Base-by-base conservation (phyloP, 2,888 invertebrate genomes). In the Erebia palarica region DNA sequence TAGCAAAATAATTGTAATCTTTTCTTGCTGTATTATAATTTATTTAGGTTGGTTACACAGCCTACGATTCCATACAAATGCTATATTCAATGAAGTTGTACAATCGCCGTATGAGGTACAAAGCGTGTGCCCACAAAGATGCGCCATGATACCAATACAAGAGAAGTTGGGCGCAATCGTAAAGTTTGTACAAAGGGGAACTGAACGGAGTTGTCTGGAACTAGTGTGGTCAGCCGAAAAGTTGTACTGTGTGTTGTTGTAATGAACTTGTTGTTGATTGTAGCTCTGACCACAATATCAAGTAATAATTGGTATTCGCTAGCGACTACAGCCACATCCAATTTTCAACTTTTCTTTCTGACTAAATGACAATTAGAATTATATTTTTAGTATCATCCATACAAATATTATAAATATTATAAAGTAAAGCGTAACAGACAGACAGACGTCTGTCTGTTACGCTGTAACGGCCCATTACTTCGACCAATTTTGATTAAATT, bases 51-150 rank as follows among this genome's bases (percentile, higher is more conserved):
- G 27, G 21, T 16, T 7, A 21, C 59, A 9, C 59, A 11, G 36
- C 11, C 60, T 4, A 60, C 42, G 49, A 60, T 36, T 51, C 59
- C 51, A 18, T 58, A 49, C 65, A 36, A 59, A 27, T 44, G 63
- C 10, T 63, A 69, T 51, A 72, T 69, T 72, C 66, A 69, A 64
- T 66, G 66, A 72, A 72, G 69, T 68, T 60, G 18, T 66, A 68
- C 65, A 68, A 65, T 59, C 69, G 58, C 66, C 61, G 61, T 59
- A 61, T 53, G 51, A 58, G 51, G 65, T 36, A 67, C 72, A 72
- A 72, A 72, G 72, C 72, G 55, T 65, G 63, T 16, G 16, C 16
- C 53, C 55, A 49, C 63, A 63, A 21, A 63, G 49, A 18, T 63
- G 8, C 14, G 18, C 47, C 21, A 47, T 18, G 47, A 47, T 63